Evolutionary conservation across 1,140 invertebrate genomes (phyloP).

Genomic region (Pararge aegeria): DNA sequence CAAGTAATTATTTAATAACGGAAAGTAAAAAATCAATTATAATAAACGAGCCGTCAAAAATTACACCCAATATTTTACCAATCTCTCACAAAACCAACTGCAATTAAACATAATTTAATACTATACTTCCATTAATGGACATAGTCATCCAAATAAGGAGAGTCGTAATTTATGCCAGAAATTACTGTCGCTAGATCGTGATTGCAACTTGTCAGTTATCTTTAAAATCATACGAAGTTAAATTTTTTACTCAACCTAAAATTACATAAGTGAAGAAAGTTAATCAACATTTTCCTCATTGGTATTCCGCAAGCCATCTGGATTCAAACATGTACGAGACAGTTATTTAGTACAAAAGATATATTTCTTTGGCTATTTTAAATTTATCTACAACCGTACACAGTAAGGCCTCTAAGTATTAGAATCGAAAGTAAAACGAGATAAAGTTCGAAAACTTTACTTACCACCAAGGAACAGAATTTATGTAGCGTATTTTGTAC

Average conservation of each 20-base stretch:
- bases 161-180: background rate
- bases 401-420: too few species aligned
- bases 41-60: conserved; percentile 5
- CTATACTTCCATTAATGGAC: background rate
- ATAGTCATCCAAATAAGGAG: background rate
- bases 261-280: background rate
- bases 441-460: too few species aligned
- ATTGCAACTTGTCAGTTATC: background rate
- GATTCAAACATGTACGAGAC: too few species aligned
- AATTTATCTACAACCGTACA: too few species aligned
- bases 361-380: too few species aligned
- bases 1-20: background rate
- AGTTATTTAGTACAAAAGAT: background rate
- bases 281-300: background rate
- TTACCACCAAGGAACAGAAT: too few species aligned
- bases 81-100: background rate
- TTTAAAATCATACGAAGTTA: background rate
- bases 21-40: background rate
- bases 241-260: background rate
- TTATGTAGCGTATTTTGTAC: too few species aligned
- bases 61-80: background rate
- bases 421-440: too few species aligned
- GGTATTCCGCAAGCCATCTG: background rate
- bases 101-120: background rate
- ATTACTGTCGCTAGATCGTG: conserved; percentile 1